Base-by-base conservation (phyloP, 2,797 vertebrate genomes). In the Mormyrus proboscirostris region DNA sequence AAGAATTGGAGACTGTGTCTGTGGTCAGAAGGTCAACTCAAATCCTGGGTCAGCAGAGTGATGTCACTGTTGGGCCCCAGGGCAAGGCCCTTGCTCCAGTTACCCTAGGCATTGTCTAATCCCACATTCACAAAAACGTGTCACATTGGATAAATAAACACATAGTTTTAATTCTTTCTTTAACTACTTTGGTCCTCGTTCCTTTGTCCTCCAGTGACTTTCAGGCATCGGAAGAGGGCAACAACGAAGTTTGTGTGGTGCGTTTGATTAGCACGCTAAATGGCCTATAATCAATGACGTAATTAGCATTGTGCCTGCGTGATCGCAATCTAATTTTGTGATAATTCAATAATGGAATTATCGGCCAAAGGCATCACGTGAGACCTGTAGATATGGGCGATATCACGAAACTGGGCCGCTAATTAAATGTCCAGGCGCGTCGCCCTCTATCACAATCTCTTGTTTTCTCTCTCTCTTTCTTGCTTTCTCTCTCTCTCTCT, bases 291-390 rank as follows among this genome's bases (percentile, higher is more conserved):
- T 95, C 94, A 87, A 94, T 94, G 92, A 90, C 90, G 89, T 92
- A 91, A 95, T 95, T 94, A 94, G 93, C 93, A 92, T 92, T 91
- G 84, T 90, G 90, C 91, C 90, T 89, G 73, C 22, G 88, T 88
- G 92, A 92, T 93, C 89, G 84, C 91, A 93, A 95, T 94, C 94
- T 94, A 92, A 92, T 90, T 91, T 90, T 86, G 92, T 91, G 93
- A 94, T 94, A 95, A 95, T 93, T 92, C 93, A 90, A 91, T 91
- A 90, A 90, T 76, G 59, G 88, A 89, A 93, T 94, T 95, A 95
- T 95, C 94, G 90, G 90, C 90, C 86, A 83, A 62, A 91, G 90
- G 91, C 93, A 93, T 94, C 92, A 91, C 88, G 90, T 91, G 90
- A 90, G 91, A 92, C 91, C 92, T 89, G 88, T 90, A 91, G 90